Evolutionary conservation across 2,797 vertebrate species (phyloP).

Genomic region (Apogon talboti): DNA sequence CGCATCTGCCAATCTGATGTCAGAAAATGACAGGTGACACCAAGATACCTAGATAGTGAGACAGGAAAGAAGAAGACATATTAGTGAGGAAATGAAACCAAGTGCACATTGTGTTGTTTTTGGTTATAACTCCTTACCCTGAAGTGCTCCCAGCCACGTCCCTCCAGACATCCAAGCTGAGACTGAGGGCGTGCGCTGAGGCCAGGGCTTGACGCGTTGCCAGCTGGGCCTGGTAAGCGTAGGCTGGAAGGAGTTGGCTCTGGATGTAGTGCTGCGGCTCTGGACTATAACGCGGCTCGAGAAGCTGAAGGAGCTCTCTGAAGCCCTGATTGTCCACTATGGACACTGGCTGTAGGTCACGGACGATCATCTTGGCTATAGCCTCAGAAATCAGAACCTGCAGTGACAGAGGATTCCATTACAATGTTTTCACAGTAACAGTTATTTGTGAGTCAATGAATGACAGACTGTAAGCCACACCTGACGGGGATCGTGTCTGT

Average conservation of each 20-base stretch:
- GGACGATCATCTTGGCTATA: slow-evolving; percentile 87
- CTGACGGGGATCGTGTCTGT: slow-evolving; percentile 85
- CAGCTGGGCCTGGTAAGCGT: slow-evolving; percentile 86
- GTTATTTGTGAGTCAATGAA: slow-evolving; percentile 1
- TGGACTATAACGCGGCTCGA: slow-evolving; percentile 86
- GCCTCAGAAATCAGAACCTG: slow-evolving; percentile 86
- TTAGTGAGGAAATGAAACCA: slow-evolving; percentile 26
- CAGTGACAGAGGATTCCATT: neutral
- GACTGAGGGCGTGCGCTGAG: slow-evolving; percentile 83
- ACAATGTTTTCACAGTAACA: no score
- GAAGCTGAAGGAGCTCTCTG: slow-evolving; percentile 83
- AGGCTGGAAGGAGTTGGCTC: slow-evolving; percentile 85
- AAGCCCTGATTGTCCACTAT: slow-evolving; percentile 86
- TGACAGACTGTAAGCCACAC: slow-evolving; percentile 43
- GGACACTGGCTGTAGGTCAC: slow-evolving; percentile 85
- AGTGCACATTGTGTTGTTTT: slow-evolving; percentile 8
- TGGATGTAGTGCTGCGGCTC: slow-evolving; percentile 84
- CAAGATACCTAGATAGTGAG: slow-evolving; percentile 75
- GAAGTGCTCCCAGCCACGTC: slow-evolving; percentile 62
- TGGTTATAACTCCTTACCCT: slow-evolving; percentile 68
- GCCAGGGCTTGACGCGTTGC: slow-evolving; percentile 83
- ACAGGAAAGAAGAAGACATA: slow-evolving; percentile 15
- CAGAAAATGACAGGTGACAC: slow-evolving; percentile 86
- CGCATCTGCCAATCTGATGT: slow-evolving; percentile 86
- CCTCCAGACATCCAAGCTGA: slow-evolving; percentile 84